Evolutionary conservation across 1,140 invertebrate genomes (phyloP), one percentile per base, ranked within the genome.

Genomic region (Coenobita brevimanus): DNA sequence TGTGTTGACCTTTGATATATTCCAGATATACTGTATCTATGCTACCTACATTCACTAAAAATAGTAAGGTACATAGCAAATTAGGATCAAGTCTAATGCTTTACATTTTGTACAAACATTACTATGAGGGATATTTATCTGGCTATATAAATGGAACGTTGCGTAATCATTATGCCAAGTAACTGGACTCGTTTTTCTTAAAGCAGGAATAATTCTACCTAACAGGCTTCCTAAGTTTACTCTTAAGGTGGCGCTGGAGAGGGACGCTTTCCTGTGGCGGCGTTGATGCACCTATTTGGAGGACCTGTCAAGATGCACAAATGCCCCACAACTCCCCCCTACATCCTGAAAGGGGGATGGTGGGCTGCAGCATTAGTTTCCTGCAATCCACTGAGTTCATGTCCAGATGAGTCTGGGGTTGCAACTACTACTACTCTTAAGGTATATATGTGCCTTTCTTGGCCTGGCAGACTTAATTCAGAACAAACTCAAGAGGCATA

Each of bases 101-200:
- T 87, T 87, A 87, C 85, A 87, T 80, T 87, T 87, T 87, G 85
- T 87, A 87, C 85, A 87, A 83, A 87, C 85, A 87, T 80, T 87
- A 87, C 64, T 80, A 84, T 71, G 24, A 50, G 64, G 76, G 67
- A 71, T 87, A 60, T 87, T 71, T 24, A 87, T 87, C 85, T 87
- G 85, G 85, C 71, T 87, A 87, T 80, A 78, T 73, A 87, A 87
- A 87, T 87, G 85, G 85, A 87, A 87, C 85, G 85, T 87, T 87
- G 85, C 78, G 79, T 85, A 85, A 41, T 60, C 64, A 80, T 82
- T 82, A 87, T 81, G 76, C 85, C 78, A 81, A 71, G 73, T 80
- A 87, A 87, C 76, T 87, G 76, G 85, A 87, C 85, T 71, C 46
- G 6, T 17, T 76, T 41, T 85, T 81, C 80, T 57, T 67, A 80